Percentiles rank a stretch among this genome's conserved stretches.
These are phyloP conservation scores for Xenopus borealis DNA, from an alignment of 2,113 vertebrate genomes.

Conservation along the genomic window DNA sequence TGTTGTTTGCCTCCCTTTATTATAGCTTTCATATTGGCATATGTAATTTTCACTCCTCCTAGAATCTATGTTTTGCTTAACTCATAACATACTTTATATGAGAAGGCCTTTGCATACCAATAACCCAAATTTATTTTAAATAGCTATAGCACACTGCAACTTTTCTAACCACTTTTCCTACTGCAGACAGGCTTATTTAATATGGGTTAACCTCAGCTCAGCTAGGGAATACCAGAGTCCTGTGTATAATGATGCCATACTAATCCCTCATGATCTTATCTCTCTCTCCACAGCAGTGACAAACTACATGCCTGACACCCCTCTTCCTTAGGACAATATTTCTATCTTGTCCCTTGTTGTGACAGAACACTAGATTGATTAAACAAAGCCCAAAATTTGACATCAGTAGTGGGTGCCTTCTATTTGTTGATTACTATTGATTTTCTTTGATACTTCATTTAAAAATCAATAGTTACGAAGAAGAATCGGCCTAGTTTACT, in stretches of 20 bases:
- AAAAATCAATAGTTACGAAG: constrained; percentile 95
- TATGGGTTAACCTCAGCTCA: background rate
- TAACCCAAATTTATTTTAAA: background rate
- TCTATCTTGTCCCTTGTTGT: constrained; percentile 75
- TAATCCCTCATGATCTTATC: constrained; percentile 46
- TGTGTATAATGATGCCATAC: constrained; percentile 32
- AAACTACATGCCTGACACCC: constrained; percentile 71
- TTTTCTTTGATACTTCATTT: constrained; percentile 97
- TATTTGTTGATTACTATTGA: constrained; percentile 99
- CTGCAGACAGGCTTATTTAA: background rate
- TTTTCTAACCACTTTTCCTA: background rate
- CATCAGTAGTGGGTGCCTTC: constrained; percentile 72
- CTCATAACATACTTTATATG: no score
- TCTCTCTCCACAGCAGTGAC: constrained; percentile 63
- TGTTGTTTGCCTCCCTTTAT: no score
- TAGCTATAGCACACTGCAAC: background rate
- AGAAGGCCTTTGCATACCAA: no score
- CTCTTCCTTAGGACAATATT: constrained; percentile 75
- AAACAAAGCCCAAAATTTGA: constrained; percentile 73
- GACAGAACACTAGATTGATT: constrained; percentile 82
- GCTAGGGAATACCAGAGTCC: constrained; percentile 21
- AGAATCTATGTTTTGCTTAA: no score
- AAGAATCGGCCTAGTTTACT: constrained; percentile 92
- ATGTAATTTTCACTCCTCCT: no score
- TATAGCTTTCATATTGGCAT: no score